Base-by-base conservation (phyloP, 1,140 invertebrate species). In the Pristionchus pacificus region DNA sequence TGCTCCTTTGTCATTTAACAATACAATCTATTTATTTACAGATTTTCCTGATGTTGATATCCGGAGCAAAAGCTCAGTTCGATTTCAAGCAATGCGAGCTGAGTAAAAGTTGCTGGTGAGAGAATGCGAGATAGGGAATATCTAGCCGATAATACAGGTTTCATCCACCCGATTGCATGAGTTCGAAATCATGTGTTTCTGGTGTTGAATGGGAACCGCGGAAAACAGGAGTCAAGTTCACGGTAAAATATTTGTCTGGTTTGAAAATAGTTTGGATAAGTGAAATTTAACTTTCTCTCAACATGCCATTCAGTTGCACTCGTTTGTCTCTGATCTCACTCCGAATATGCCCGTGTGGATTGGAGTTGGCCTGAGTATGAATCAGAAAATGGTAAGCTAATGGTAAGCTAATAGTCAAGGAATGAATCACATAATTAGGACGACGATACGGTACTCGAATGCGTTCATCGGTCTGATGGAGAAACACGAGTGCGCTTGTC, bases 361-460 rank as follows among this genome's bases (percentile, higher is more conserved):
- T 58, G 31, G 65, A 29, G 57, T 72, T n/a, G 71, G 71, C 3
- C 63, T 72, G 32, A 72, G 71, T 55, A 63, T 65, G 32, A 72
- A 72, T 32, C 71, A 72, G 49, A 68, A 65, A 68, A 72, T 72
- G 71, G 70, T 72, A 57, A 57, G 62, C 2, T 25, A n/a, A 19
- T 58, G 19, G 28, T 19, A 13, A 15, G 0, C 3, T 25, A 57
- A 65, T 49, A 49, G 38, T 49, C 38, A 49, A 49, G 38, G 38
- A 6, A 49, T n/a, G n/a, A 49, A 49, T 49, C 38, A 49, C n/a
- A n/a, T n/a, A 49, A 49, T 49, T 30, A 72, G 70, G 71, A 64
- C 33, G 71, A 72, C 30, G 71, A 72, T 55, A 72, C 71, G 27
- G 71, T 72, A 13, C 32, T 72, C 32, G 71, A 72, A 27, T 72